Base-by-base conservation (phyloP, 2,113 vertebrate species). In the Phylloscopus trochiloides region DNA sequence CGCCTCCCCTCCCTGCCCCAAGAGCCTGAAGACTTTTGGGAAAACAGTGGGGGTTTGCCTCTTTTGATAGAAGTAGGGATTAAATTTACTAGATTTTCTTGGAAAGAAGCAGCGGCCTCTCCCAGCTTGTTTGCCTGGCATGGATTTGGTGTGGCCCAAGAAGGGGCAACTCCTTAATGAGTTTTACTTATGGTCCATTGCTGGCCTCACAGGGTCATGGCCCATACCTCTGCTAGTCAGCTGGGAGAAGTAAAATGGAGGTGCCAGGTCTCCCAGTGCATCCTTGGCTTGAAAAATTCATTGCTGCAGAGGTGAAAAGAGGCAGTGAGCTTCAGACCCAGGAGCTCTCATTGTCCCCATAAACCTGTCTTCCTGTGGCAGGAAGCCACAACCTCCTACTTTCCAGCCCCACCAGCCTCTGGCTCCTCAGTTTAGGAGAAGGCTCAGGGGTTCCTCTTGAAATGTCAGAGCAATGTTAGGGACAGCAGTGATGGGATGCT, bases 51-150 rank as follows among this genome's bases (percentile, higher is more conserved):
- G 0, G 2, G 45, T 94, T 92, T 80, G 65, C 55, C n/a, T 78
- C 42, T 78, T 91, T 63, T 88, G 57, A 26, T 89, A 61, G 40
- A 90, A 31, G 42, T 73, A 52, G 92, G 91, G 68, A 91, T 86
- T 16, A 47, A 70, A 96, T 94, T 88, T 70, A 67, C 88, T 92
- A 79, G 77, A 75, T 97, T 97, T 97, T 97, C 92, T 95, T 96
- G 88, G 93, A 97, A 96, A 88, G 61, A 71, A 92, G 40, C 51
- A 65, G 75, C 45, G 38, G 47, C 65, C 38, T 55, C 83, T 92
- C 71, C 59, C 58, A 75, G 55, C 58, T 68, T 76, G 43, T 90
- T 88, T 92, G 31, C 52, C 42, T 34, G 36, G 55, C 7, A 17
- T 48, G 65, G 24, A 21, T 59, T 91, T 84, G 61, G 17, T 55